These are phyloP conservation scores for Panonychus citri DNA, from an alignment of 1,140 invertebrate species.

Conservation along the genomic window DNA sequence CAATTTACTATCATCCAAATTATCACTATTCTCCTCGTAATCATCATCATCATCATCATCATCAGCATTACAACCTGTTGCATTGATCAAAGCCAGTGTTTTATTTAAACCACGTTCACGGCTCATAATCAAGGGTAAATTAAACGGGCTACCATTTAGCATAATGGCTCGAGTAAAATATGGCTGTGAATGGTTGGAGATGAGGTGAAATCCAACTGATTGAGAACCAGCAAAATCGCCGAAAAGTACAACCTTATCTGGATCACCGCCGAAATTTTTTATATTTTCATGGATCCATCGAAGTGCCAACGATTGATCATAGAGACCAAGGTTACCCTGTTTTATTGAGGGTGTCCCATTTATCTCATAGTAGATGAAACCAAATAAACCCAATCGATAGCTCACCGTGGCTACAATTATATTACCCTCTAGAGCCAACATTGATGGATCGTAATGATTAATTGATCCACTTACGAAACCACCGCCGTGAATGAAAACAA, in stretches of 20 bases:
- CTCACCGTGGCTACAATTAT: constrained; percentile 30
- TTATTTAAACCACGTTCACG: too few relatives aligned
- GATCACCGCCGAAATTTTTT: constrained; percentile 59
- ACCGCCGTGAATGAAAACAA: constrained; percentile 65
- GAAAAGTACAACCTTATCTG: constrained; percentile 20
- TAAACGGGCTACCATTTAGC: constrained; percentile 13
- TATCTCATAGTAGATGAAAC: constrained; percentile 11
- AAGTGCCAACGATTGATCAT: constrained; percentile 31
- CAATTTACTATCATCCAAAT: too few relatives aligned
- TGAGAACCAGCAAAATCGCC: not conserved
- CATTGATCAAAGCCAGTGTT: too few relatives aligned
- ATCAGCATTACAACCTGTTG: too few relatives aligned
- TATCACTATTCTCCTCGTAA: too few relatives aligned
- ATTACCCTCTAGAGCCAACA: constrained; percentile 47
- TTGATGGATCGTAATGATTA: constrained; percentile 38
- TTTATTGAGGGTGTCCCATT: constrained; percentile 9
- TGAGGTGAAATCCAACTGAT: not conserved
- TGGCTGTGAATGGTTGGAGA: not conserved
- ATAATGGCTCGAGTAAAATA: constrained; percentile 15
- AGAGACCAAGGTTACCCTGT: constrained; percentile 29
- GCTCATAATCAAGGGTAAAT: too few relatives aligned
- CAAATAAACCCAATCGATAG: constrained; percentile 27
- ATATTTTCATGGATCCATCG: constrained; percentile 72
- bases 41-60: too few relatives aligned
- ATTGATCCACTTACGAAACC: constrained; percentile 14